phyloP scores from a whole-genome alignment of 1,140 invertebrate species.

The Platyura marginata region DNA sequence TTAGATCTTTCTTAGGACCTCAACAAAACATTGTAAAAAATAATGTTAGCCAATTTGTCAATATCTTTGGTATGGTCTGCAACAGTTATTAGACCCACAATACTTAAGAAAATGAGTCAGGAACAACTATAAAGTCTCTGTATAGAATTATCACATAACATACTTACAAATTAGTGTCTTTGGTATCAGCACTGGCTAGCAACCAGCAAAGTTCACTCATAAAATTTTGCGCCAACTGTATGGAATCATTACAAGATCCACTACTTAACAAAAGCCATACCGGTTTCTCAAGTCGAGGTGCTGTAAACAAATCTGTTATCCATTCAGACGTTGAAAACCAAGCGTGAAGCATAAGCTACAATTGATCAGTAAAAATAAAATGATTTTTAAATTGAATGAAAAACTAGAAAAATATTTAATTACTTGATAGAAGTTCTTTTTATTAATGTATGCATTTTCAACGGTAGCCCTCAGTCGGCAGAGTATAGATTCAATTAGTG shows the following conservation, averaged over 20 bases:
- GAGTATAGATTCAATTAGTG: constrained; percentile 57
- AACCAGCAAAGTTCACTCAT: constrained; percentile 38
- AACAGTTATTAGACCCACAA: too few relatives aligned
- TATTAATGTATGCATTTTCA: constrained; percentile 26
- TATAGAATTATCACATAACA: neutral
- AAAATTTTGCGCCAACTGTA: constrained; percentile 30
- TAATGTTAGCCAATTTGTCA: too few relatives aligned
- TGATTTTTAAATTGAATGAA: neutral
- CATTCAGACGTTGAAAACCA: constrained; percentile 26
- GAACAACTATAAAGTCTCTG: too few relatives aligned
- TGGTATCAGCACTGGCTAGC: constrained; percentile 43
- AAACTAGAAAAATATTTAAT: neutral
- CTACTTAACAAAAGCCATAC: constrained; percentile 45
- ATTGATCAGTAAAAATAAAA: too few relatives aligned
- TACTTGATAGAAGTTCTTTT: constrained; percentile 16
- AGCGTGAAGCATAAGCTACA: constrained; percentile 40
- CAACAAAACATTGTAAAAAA: too few relatives aligned
- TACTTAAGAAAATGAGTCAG: too few relatives aligned
- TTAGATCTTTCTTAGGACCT: too few relatives aligned
- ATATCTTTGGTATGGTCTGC: too few relatives aligned
- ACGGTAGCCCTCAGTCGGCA: constrained; percentile 47
- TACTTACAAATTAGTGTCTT: constrained; percentile 70
- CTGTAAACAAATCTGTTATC: constrained; percentile 46
- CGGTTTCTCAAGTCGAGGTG: constrained; percentile 40
- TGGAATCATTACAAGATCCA: constrained; percentile 23